Evolutionary conservation across 2,888 invertebrate species (phyloP), one percentile per base, ranked within the genome.

Genomic region (Pachydiplax longipennis): DNA sequence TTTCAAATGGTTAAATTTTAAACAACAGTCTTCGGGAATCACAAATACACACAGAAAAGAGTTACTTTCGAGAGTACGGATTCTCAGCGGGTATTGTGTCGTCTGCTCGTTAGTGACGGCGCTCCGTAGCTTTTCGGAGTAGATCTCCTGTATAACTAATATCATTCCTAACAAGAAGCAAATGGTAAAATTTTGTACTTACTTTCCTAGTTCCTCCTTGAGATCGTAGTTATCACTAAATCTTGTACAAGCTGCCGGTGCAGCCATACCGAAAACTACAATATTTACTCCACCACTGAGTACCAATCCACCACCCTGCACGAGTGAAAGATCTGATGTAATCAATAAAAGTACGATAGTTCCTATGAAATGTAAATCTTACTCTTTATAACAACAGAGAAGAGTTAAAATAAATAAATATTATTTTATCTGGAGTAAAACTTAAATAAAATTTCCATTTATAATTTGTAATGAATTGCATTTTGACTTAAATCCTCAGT

Each of bases 151-250:
- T 53, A 35, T 3, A 87, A 58, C 48, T 22, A 61, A 61, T 48
- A 31, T 61, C 18, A 90, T 35, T 81, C 53, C 61, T 53, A 91
- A 48, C 90, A 61, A 65, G 91, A 81, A 91, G 58, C 90, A n/a
- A 91, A 73, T 91, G 40, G 58, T 91, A 53, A 90, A 90, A 80
- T 91, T 40, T 31, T 31, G 91, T 94, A 97, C 98, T 97, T 96
- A 98, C 98, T 99, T 99, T 95, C 99, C 99, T 94, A 99, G 96
- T 96, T 99, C 99, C 95, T 99, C 99, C 95, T 99, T 99, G 93
- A 99, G 97, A 94, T 99, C 99, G 95, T 99, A 99, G 95, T 99
- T 99, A 95, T 99, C 99, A 95, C 98, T 99, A 95, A 99, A 99
- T 94, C 99, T 98, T 94, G 99, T 99, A 95, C 98, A 98, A 95